These are phyloP conservation scores for Neria commutata DNA, from an alignment of 2,888 invertebrate species.

Conservation along the genomic window DNA sequence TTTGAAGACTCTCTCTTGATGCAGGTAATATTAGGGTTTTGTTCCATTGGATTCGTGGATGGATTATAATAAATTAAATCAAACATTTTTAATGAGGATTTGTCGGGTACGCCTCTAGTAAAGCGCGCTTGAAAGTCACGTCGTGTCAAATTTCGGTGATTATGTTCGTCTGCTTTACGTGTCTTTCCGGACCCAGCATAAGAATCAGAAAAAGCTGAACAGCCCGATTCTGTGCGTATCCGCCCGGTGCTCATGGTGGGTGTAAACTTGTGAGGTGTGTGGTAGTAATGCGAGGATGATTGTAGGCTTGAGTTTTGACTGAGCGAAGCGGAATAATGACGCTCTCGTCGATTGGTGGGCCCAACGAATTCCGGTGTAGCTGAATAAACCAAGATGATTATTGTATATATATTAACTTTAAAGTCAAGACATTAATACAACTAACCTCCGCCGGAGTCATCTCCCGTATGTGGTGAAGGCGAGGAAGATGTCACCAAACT, in stretches of 20 bases:
- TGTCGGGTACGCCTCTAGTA: conserved; percentile 64
- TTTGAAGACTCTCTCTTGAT: conserved; percentile 54
- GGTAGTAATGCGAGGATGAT: conserved; percentile 34
- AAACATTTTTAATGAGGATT: conserved; percentile 82
- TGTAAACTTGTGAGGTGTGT: conserved; percentile 44
- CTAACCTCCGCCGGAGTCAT: conserved; percentile 13
- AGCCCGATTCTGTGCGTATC: conserved; percentile 60
- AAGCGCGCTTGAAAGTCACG: conserved; percentile 55
- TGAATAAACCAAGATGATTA: neutral
- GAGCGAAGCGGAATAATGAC: conserved; percentile 47
- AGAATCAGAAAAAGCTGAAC: conserved; percentile 56
- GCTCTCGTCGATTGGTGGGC: conserved; percentile 45
- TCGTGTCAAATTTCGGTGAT: conserved; percentile 49
- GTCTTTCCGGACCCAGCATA: conserved; percentile 37
- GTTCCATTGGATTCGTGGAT: conserved; percentile 74
- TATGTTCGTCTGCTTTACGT: conserved; percentile 63
- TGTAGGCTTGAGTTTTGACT: conserved; percentile 15
- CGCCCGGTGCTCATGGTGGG: conserved; percentile 48
- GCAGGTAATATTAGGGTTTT: conserved; percentile 40
- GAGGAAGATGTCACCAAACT: conserved; percentile 69
- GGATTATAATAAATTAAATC: conserved; percentile 94
- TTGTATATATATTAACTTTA: neutral
- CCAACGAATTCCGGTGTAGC: conserved; percentile 34
- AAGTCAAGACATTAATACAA: neutral
- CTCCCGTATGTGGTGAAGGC: conserved; percentile 41